Percentiles rank a stretch among this genome's conserved stretches.
Evolutionary conservation across 2,888 invertebrate species (phyloP).

Genomic region (Xiphydria camelus): DNA sequence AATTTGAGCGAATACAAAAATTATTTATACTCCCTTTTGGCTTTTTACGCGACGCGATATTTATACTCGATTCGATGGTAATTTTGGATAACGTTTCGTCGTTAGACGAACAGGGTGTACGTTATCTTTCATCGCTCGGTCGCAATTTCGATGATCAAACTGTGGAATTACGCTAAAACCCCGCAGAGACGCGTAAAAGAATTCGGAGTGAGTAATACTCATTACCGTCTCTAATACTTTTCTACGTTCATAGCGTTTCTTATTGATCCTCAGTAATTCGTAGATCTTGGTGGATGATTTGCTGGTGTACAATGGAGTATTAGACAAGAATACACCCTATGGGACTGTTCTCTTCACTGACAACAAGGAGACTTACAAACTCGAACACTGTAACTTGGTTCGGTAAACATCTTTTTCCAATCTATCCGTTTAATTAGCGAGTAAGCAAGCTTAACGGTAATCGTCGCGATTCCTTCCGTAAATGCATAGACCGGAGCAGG

Average conservation of each 20-base stretch:
- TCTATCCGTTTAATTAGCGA: no score
- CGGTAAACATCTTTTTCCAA: no score
- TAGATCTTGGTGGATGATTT: slow-evolving; percentile 82
- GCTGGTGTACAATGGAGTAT: slow-evolving; percentile 74
- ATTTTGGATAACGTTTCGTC: slow-evolving; percentile 6
- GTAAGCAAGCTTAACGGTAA: no score
- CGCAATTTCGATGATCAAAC: slow-evolving; percentile 72
- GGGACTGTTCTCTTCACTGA: slow-evolving; percentile 51
- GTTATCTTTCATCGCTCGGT: slow-evolving; percentile 78
- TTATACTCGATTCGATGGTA: background rate
- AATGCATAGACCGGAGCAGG: slow-evolving; percentile 27
- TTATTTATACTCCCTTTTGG: no score
- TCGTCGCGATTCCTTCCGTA: background rate
- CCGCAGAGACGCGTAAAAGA: slow-evolving; percentile 78
- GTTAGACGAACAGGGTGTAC: slow-evolving; percentile 71
- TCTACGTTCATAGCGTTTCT: slow-evolving; percentile 1
- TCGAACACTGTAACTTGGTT: background rate
- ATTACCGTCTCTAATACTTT: slow-evolving; percentile 1
- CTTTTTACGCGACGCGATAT: no score
- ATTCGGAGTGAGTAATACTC: slow-evolving; percentile 68
- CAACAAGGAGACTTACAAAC: slow-evolving; percentile 42
- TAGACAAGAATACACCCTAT: slow-evolving; percentile 53
- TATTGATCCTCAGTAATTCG: slow-evolving; percentile 23
- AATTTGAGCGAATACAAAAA: no score
- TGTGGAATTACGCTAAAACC: slow-evolving; percentile 86